Percentiles rank a stretch among this genome's conserved stretches.
Conservation (phyloP, 2,888 invertebrate species). For the Drosophila vallismaia region DNA sequence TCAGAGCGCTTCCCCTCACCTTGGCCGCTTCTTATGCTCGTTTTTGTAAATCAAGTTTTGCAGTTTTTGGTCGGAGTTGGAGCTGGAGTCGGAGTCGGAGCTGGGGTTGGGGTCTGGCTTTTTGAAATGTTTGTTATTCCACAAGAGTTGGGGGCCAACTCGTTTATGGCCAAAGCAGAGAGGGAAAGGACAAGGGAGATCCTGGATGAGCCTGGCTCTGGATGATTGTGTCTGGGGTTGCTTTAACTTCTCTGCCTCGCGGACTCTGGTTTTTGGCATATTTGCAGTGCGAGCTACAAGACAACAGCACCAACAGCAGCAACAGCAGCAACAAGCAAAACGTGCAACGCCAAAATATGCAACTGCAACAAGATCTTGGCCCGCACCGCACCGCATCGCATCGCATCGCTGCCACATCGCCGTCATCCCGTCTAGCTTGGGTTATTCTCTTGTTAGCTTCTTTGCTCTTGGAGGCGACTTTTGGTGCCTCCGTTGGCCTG, state of each 20-base stretch:
- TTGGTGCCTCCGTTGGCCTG: slow-evolving; percentile 50
- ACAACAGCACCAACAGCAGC: slow-evolving; percentile 44
- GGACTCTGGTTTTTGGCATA: slow-evolving; percentile 63
- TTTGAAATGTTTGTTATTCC: slow-evolving; percentile 73
- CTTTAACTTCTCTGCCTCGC: slow-evolving; percentile 33
- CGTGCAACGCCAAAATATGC: slow-evolving; percentile 74
- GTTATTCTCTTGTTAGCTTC: slow-evolving; percentile 66
- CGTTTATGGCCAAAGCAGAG: slow-evolving; percentile 56
- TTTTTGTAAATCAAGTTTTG: slow-evolving; percentile 71
- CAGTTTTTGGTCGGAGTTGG: slow-evolving; percentile 55
- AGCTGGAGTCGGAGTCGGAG: slow-evolving; percentile 54
- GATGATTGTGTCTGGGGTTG: slow-evolving; percentile 37
- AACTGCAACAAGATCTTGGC: slow-evolving; percentile 75
- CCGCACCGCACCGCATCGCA: no score
- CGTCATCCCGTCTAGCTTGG: slow-evolving; percentile 76
- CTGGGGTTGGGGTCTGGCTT: slow-evolving; percentile 47
- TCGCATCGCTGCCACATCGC: slow-evolving; percentile 51
- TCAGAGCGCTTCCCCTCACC: neutral
- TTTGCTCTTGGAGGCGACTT: slow-evolving; percentile 48
- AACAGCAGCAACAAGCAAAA: slow-evolving; percentile 71
- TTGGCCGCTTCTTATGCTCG: slow-evolving; percentile 23
- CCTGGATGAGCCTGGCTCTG: slow-evolving; percentile 40
- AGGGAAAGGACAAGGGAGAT: slow-evolving; percentile 2
- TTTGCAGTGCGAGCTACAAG: slow-evolving; percentile 61
- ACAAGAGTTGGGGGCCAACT: slow-evolving; percentile 72